Percentiles rank a stretch among this genome's conserved stretches.
Evolutionary conservation across 2,113 vertebrate species (phyloP).

Genomic region (Triplophysa tibetana): DNA sequence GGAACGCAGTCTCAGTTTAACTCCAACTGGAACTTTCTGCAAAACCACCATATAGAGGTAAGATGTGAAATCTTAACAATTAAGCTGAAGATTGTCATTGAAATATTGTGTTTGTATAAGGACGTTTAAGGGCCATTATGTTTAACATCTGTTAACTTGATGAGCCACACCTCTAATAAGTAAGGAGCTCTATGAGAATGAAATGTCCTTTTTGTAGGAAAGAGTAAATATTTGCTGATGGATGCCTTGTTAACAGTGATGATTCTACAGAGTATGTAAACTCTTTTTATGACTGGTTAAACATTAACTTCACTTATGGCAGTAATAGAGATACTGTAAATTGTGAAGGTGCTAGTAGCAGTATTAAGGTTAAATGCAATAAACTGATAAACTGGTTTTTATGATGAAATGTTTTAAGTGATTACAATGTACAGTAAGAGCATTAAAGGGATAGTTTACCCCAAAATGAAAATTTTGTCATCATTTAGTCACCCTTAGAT

Average conservation of each 20-base stretch:
- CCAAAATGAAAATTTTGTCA: too few relatives aligned
- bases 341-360: too few relatives aligned
- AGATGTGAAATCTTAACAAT: background rate
- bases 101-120: background rate
- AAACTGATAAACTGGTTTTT: too few relatives aligned
- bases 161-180: background rate
- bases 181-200: background rate
- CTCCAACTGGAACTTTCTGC: background rate
- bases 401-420: too few relatives aligned
- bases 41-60: background rate
- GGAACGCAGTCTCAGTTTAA: background rate
- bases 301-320: background rate
- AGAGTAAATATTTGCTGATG: slow-evolving; percentile 6
- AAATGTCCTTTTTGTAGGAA: background rate
- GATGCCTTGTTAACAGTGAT: slow-evolving; percentile 17
- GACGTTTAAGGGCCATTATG: background rate
- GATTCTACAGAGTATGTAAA: background rate
- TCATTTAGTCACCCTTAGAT: too few relatives aligned
- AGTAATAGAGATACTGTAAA: too few relatives aligned
- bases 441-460: background rate
- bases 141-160: background rate
- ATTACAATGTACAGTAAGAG: too few relatives aligned
- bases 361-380: too few relatives aligned
- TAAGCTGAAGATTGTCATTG: background rate
- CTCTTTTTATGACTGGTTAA: slow-evolving; percentile 1